Evolutionary conservation across 2,113 vertebrate genomes (phyloP).

Genomic region (Neogale vison): DNA sequence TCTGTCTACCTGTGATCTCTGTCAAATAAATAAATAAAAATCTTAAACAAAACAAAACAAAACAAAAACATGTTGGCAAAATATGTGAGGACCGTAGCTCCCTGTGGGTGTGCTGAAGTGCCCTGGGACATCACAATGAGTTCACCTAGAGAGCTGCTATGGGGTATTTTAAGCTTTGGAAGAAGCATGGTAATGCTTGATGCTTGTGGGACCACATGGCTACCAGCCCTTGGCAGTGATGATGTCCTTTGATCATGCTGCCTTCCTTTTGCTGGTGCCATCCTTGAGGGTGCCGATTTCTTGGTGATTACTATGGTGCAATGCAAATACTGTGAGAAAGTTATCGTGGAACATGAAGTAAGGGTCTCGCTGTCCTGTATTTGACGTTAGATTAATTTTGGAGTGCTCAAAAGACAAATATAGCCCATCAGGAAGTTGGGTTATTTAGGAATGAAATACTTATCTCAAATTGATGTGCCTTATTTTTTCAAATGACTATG

Average conservation of each 20-base stretch:
- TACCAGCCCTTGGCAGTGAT: rapidly evolving
- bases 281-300: neutral
- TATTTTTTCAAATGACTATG: neutral
- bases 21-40: no score
- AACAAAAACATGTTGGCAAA: neutral
- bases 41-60: no score
- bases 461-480: neutral
- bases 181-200: no score
- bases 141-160: neutral
- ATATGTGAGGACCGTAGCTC: neutral
- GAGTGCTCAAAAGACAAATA: neutral
- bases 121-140: rapidly evolving
- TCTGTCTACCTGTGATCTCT: no score
- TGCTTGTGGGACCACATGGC: no score
- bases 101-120: rapidly evolving
- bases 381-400: neutral
- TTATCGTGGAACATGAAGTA: neutral
- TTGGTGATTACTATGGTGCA: rapidly evolving
- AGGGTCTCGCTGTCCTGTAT: neutral
- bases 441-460: neutral
- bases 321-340: neutral
- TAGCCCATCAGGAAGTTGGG: neutral
- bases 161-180: neutral
- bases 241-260: neutral
- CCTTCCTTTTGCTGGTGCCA: neutral